Evolutionary conservation across 1,140 invertebrate genomes (phyloP).

Genomic region (Trissolcus basalis): DNA sequence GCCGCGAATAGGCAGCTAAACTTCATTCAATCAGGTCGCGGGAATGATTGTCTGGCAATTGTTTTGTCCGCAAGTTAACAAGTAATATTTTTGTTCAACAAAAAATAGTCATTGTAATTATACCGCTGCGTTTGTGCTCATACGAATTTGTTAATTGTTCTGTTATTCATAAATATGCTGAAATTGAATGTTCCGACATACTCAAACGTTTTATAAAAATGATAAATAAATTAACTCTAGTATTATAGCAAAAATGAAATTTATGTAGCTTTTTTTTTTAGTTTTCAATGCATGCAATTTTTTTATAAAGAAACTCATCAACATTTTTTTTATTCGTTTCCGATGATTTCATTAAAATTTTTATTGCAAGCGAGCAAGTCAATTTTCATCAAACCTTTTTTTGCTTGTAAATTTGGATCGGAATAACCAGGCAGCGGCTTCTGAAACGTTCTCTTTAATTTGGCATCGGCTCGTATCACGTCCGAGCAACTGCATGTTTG

Average conservation of each 20-base stretch:
- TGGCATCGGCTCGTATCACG: slow-evolving; percentile 41
- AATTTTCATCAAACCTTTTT: slow-evolving; percentile 11
- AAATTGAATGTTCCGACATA: slow-evolving; percentile 23
- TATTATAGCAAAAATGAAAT: slow-evolving; percentile 21
- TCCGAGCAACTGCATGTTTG: slow-evolving; percentile 21
- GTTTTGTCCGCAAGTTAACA: no score
- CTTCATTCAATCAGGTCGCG: slow-evolving; percentile 51
- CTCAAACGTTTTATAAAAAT: no score
- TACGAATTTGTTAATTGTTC: no score
- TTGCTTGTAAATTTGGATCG: slow-evolving; percentile 26
- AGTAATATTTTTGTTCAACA: no score
- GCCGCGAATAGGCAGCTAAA: slow-evolving; percentile 45
- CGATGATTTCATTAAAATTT: neutral
- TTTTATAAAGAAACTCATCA: no score
- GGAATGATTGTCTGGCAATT: slow-evolving; percentile 46
- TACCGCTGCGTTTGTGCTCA: no score
- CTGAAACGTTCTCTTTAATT: slow-evolving; percentile 43
- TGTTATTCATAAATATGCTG: no score
- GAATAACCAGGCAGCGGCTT: slow-evolving; percentile 29
- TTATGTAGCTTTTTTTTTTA: slow-evolving; percentile 13
- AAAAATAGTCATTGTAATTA: no score
- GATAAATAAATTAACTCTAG: no score
- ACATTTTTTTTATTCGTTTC: neutral
- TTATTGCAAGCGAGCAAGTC: neutral
- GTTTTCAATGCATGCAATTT: neutral